Evolutionary conservation across 2,888 invertebrate genomes (phyloP).

Genomic region (Cabera pusaria): DNA sequence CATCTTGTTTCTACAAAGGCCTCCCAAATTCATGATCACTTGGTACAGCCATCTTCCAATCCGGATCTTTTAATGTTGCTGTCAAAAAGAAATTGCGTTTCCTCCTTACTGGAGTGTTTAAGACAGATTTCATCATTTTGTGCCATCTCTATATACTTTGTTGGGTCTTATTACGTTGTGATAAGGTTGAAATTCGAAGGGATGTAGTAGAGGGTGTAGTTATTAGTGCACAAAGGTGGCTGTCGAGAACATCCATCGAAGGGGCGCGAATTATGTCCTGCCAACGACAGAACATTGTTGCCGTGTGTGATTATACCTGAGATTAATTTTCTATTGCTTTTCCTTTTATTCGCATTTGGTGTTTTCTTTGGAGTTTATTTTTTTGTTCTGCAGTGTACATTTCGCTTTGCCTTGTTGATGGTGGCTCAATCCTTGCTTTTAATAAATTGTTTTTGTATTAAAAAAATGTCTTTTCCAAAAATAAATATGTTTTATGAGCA

Average conservation of each 20-base stretch:
- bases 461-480: no score
- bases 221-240: conserved; percentile 75
- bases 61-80: conserved; percentile 51
- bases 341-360: no score
- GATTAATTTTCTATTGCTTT: conserved; percentile 25
- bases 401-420: no score
- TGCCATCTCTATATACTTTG: conserved; percentile 28
- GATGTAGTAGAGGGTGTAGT: conserved; percentile 11
- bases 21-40: conserved; percentile 48
- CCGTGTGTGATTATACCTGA: conserved; percentile 49
- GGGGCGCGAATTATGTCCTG: conserved; percentile 74
- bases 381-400: no score
- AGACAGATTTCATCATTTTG: conserved; percentile 56
- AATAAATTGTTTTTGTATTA: no score
- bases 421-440: no score
- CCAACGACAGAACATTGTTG: conserved; percentile 55
- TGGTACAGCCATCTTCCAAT: conserved; percentile 31
- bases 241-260: conserved; percentile 56
- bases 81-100: conserved; percentile 71
- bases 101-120: conserved; percentile 48
- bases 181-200: conserved; percentile 15
- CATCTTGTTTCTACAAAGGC: conserved; percentile 1
- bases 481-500: no score
- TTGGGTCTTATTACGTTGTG: conserved; percentile 3
- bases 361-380: no score